Conservation (phyloP, 1,140 invertebrate genomes). For the Macrobrachium rosenbergii region DNA sequence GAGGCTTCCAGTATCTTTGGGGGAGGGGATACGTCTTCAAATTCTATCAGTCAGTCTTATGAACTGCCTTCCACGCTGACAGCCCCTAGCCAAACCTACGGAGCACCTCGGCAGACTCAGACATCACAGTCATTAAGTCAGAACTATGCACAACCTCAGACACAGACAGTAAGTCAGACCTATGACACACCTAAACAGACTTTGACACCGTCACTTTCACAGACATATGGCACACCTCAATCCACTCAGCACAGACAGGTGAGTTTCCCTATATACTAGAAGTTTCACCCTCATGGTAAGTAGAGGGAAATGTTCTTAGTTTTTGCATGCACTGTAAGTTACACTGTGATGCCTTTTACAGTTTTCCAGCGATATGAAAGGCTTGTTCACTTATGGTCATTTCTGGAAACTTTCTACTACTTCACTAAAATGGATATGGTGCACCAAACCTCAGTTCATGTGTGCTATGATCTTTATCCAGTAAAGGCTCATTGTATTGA, state of each 20-base stretch:
- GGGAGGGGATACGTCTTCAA: background rate
- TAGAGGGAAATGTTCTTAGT: no score
- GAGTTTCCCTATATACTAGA: background rate
- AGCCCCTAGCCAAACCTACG: conserved; percentile 2
- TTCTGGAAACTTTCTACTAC: no score
- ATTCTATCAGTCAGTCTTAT: background rate
- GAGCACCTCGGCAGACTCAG: conserved; percentile 1
- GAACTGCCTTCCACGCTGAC: background rate
- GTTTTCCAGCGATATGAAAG: no score
- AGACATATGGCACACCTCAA: conserved; percentile 7
- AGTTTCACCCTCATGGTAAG: background rate
- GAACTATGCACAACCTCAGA: conserved; percentile 5
- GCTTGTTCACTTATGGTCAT: no score
- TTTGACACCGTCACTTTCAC: background rate
- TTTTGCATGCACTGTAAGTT: no score
- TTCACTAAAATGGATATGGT: no score
- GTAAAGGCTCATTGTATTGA: no score
- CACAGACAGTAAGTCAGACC: conserved; percentile 18
- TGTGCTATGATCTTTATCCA: no score
- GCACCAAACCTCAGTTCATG: no score
- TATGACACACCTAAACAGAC: conserved; percentile 15
- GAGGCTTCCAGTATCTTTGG: background rate
- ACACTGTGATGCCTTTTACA: no score
- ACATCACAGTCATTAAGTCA: background rate
- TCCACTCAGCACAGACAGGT: background rate